A percentile compares a stretch with the other conserved stretches of the same genome.
Conservation (phyloP, 2,888 invertebrate species). For the Melieria crassipennis region DNA sequence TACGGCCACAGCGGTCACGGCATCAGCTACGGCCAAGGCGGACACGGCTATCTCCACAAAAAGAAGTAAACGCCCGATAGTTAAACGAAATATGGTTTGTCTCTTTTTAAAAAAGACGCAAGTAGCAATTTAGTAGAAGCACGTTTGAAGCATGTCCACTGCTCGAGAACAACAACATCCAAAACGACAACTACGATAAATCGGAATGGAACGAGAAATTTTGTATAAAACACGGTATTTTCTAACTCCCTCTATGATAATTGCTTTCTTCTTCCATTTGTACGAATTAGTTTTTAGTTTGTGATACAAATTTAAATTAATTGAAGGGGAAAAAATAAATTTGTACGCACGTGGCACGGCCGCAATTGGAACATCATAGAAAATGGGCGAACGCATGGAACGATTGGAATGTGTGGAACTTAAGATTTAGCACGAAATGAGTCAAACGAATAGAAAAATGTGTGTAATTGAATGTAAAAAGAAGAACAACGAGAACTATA, state of each 20-base stretch:
- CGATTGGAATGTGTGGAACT: constrained; percentile 27
- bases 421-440: constrained; percentile 19
- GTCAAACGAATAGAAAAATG: too few relatives aligned
- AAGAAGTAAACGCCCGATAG: constrained; percentile 54
- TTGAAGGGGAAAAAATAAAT: constrained; percentile 45
- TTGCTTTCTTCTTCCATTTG: constrained; percentile 42
- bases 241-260: constrained; percentile 14
- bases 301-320: constrained; percentile 62
- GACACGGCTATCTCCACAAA: constrained; percentile 56
- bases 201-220: constrained; percentile 24
- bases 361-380: neutral
- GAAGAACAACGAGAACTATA: neutral
- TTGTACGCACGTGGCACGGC: constrained; percentile 1
- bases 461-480: too few relatives aligned
- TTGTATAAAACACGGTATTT: constrained; percentile 26
- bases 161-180: constrained; percentile 33
- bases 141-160: constrained; percentile 26
- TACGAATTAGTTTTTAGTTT: constrained; percentile 63
- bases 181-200: constrained; percentile 16
- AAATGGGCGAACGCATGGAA: constrained; percentile 16
- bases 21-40: constrained; percentile 40
- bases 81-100: constrained; percentile 16
- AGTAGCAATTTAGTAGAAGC: constrained; percentile 47
- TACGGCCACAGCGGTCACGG: constrained; percentile 43
- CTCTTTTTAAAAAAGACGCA: constrained; percentile 26